These are phyloP conservation scores for Ia io DNA, from an alignment of 2,113 vertebrate species.

Conservation along the genomic window DNA sequence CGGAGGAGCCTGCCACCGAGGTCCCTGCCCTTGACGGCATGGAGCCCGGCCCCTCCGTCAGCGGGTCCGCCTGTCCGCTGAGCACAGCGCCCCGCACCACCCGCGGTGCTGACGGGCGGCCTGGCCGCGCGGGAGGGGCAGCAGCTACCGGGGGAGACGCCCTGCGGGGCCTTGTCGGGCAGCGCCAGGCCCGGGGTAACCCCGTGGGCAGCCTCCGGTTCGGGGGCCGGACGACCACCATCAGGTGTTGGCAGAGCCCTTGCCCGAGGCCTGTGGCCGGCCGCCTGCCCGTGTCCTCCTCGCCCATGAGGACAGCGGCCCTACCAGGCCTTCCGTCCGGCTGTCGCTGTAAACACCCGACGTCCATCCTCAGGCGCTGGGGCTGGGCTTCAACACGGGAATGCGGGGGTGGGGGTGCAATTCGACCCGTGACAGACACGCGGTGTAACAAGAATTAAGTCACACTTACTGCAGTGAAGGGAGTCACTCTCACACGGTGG, in stretches of 20 bases:
- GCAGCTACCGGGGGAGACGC: accelerated
- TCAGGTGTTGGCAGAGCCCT: accelerated
- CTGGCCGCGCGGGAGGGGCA: background rate
- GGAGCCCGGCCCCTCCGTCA: too few relatives aligned
- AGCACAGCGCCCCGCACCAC: too few relatives aligned
- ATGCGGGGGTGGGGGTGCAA: background rate
- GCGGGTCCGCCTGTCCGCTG: too few relatives aligned
- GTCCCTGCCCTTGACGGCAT: too few relatives aligned
- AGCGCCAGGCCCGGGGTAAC: too few relatives aligned
- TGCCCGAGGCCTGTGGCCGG: too few relatives aligned
- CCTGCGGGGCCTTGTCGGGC: accelerated
- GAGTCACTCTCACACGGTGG: too few relatives aligned
- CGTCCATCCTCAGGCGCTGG: background rate
- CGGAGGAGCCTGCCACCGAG: too few relatives aligned
- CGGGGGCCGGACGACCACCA: too few relatives aligned
- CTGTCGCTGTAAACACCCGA: background rate
- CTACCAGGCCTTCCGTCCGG: too few relatives aligned
- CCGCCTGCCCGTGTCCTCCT: background rate
- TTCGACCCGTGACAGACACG: accelerated
- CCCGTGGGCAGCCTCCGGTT: too few relatives aligned
- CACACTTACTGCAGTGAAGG: background rate
- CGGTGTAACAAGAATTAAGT: background rate
- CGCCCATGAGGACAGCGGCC: background rate
- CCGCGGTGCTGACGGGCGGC: background rate
- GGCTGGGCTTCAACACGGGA: background rate